A percentile compares a stretch with the other conserved stretches of the same genome.
Evolutionary conservation across 2,888 invertebrate genomes (phyloP).

Genomic region (Drosophila infuscata): DNA sequence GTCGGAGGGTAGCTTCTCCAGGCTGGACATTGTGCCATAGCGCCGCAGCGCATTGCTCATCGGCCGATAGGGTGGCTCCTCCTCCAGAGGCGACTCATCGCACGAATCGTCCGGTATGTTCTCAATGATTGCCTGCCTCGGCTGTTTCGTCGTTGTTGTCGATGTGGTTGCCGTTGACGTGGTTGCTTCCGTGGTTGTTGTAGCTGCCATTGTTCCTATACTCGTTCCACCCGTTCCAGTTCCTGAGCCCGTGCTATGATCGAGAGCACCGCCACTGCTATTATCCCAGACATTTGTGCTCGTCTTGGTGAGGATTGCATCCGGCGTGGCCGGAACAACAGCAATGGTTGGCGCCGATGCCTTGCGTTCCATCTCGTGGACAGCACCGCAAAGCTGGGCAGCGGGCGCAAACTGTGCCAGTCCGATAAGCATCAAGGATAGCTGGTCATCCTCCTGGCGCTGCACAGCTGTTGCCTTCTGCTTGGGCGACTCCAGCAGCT

Average conservation of each 20-base stretch:
- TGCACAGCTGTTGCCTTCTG: conserved; percentile 51
- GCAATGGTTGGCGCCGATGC: conserved; percentile 88
- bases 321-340: conserved; percentile 91
- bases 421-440: conserved; percentile 90
- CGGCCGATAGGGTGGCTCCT: conserved; percentile 91
- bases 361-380: conserved; percentile 17
- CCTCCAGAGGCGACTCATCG: conserved; percentile 89
- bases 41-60: conserved; percentile 86
- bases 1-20: conserved; percentile 89
- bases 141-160: conserved; percentile 70
- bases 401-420: conserved; percentile 86
- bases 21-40: conserved; percentile 90
- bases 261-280: conserved; percentile 33
- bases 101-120: conserved; percentile 87
- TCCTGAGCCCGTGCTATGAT: background rate
- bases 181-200: background rate
- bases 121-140: conserved; percentile 82
- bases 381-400: conserved; percentile 85
- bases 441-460: conserved; percentile 86
- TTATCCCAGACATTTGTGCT: conserved; percentile 85
- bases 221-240: background rate
- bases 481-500: conserved; percentile 83
- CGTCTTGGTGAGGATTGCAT: conserved; percentile 85
- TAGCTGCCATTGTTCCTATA: too few relatives aligned
- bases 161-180: conserved; percentile 66